phyloP scores from a whole-genome alignment of 2,797 vertebrate genomes.

The Benthosema pterotum region DNA sequence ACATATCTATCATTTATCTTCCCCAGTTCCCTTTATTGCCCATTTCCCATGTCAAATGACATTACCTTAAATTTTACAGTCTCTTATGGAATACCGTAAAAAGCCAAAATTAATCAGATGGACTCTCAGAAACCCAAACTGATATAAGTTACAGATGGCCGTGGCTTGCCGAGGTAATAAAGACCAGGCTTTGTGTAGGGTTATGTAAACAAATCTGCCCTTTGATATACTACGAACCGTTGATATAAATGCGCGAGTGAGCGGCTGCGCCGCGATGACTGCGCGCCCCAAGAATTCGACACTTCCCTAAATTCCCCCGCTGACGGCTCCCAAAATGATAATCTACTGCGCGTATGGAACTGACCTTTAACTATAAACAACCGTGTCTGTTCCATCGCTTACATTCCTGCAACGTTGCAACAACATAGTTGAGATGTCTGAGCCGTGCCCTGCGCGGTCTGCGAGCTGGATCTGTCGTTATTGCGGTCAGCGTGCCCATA shows the following conservation, averaged over 20 bases:
- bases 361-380: constrained; percentile 67
- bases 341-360: constrained; percentile 10
- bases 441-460: constrained; percentile 32
- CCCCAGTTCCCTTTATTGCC: constrained; percentile 59
- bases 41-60: constrained; percentile 72
- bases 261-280: constrained; percentile 49
- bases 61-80: constrained; percentile 64
- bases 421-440: constrained; percentile 68
- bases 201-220: constrained; percentile 67
- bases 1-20: constrained; percentile 69
- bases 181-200: constrained; percentile 63
- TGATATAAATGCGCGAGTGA: constrained; percentile 38
- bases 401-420: constrained; percentile 64
- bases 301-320: constrained; percentile 57
- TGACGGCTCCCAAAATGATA: constrained; percentile 53
- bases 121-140: constrained; percentile 60
- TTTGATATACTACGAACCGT: constrained; percentile 66
- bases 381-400: constrained; percentile 43
- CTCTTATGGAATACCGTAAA: constrained; percentile 57
- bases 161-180: constrained; percentile 63
- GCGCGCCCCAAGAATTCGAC: constrained; percentile 60
- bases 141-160: constrained; percentile 75
- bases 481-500: constrained; percentile 30
- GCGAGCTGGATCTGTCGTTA: constrained; percentile 35
- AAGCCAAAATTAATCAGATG: constrained; percentile 70